phyloP scores from a whole-genome alignment of 2,113 vertebrate species.

The Gavia stellata region DNA sequence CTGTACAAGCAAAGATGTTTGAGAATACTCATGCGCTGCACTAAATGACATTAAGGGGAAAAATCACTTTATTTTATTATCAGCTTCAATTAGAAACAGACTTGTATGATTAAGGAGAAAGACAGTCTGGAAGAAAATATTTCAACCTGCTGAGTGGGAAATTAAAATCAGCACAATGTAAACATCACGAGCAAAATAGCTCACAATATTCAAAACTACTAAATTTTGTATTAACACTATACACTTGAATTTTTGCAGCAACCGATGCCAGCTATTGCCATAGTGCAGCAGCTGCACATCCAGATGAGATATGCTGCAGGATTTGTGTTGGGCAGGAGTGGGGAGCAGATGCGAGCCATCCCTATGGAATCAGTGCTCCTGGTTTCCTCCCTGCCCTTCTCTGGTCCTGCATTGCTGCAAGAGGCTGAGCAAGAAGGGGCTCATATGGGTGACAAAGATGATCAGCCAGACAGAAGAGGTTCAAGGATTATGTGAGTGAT shows the following conservation, averaged over 20 bases:
- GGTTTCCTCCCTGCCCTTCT: neutral
- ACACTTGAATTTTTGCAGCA: neutral
- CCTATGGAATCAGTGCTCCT: neutral
- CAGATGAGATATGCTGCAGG: neutral
- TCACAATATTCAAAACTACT: neutral
- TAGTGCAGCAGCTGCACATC: neutral
- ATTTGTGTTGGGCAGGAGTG: neutral
- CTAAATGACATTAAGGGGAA: neutral
- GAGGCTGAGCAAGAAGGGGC: neutral
- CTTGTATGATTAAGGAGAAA: neutral
- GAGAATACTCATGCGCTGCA: neutral
- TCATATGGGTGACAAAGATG: neutral
- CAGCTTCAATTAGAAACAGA: conserved; percentile 14
- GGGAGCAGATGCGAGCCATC: neutral
- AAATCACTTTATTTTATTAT: neutral
- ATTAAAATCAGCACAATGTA: conserved; percentile 28
- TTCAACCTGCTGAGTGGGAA: conserved; percentile 28
- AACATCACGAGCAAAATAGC: neutral
- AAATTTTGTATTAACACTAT: neutral
- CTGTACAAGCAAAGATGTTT: neutral
- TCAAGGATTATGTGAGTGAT: neutral
- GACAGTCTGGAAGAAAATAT: neutral
- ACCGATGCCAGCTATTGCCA: neutral
- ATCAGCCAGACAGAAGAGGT: neutral
- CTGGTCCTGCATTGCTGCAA: neutral